Evolutionary conservation across 53 echinoderm and acorn worm genomes (phyloP).

Genomic region (Hippasteria phrygiana): DNA sequence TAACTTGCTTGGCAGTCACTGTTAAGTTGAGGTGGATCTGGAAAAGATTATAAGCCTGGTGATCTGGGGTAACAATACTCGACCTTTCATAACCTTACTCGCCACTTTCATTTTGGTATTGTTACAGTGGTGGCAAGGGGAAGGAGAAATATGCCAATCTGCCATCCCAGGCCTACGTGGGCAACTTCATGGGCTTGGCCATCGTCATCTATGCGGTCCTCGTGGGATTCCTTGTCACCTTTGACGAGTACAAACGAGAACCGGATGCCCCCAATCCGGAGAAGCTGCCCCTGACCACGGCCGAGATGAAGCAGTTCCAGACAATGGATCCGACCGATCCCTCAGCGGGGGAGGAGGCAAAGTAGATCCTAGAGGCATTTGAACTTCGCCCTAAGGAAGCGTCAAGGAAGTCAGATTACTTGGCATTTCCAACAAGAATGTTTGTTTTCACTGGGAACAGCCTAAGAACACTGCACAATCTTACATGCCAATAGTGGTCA

Average conservation of each 20-base stretch:
- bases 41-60: no score
- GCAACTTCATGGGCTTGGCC: constrained; percentile 85
- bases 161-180: constrained; percentile 80
- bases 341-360: constrained; percentile 53
- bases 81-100: background rate
- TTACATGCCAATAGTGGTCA: no score
- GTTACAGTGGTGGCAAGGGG: background rate
- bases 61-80: background rate
- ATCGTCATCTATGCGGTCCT: constrained; percentile 79
- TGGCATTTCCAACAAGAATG: no score
- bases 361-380: no score
- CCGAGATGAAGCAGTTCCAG: constrained; percentile 77
- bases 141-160: constrained; percentile 57
- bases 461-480: no score
- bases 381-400: no score
- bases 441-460: no score
- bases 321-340: constrained; percentile 67
- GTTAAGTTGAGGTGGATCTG: no score
- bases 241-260: constrained; percentile 77
- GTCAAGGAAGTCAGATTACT: no score
- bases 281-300: constrained; percentile 65
- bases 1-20: no score
- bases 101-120: background rate
- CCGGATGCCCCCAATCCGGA: constrained; percentile 38
- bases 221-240: constrained; percentile 87